These are phyloP conservation scores for Bombycilla garrulus DNA, from an alignment of 2,113 vertebrate genomes.

Conservation along the genomic window DNA sequence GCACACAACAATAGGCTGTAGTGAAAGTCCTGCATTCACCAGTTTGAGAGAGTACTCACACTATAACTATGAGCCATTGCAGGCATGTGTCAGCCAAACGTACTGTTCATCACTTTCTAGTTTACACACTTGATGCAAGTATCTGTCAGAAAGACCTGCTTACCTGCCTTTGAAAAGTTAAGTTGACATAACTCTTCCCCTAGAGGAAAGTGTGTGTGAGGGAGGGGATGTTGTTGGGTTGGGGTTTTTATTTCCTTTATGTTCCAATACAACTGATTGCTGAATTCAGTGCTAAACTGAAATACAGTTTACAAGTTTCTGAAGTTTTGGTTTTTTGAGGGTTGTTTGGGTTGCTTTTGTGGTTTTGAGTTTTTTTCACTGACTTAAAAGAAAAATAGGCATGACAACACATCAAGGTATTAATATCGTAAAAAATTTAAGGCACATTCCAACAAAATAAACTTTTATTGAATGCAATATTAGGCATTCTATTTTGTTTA, in stretches of 20 bases:
- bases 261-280: neutral
- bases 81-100: neutral
- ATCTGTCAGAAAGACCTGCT: neutral
- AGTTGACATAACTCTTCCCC: neutral
- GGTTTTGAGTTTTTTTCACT: neutral
- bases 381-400: neutral
- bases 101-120: neutral
- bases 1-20: neutral
- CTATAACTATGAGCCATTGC: neutral
- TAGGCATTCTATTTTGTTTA: conserved; percentile 48
- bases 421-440: conserved; percentile 6
- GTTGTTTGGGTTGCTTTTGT: neutral
- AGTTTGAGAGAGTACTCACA: neutral
- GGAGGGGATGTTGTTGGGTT: neutral
- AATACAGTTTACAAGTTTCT: neutral
- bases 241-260: neutral
- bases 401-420: neutral
- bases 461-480: conserved; percentile 67
- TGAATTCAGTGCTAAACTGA: neutral
- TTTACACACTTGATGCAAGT: neutral
- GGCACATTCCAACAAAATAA: conserved; percentile 67
- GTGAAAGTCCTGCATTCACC: neutral
- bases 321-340: neutral
- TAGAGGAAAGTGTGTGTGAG: neutral
- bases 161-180: neutral